These are phyloP conservation scores for Misgurnus mizolepis DNA, from an alignment of 2,113 vertebrate species.

Conservation along the genomic window DNA sequence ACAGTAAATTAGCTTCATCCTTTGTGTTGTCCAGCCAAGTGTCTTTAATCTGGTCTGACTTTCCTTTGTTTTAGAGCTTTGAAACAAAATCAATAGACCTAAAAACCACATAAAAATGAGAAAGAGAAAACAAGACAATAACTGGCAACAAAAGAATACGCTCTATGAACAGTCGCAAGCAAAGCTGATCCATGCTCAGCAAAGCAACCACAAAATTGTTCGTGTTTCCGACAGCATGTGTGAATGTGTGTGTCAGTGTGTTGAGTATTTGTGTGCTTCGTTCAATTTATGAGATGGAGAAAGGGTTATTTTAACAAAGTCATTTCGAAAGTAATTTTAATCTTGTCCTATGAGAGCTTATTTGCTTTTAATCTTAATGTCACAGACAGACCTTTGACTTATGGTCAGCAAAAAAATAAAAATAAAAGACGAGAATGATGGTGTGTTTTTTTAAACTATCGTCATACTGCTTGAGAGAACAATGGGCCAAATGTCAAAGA, in stretches of 20 bases:
- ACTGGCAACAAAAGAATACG: conserved; percentile 34
- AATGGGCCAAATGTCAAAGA: neutral
- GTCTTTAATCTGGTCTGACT: neutral
- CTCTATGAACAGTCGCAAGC: neutral
- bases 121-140: conserved; percentile 4
- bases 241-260: conserved; percentile 1
- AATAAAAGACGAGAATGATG: neutral
- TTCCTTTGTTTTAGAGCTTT: conserved; percentile 24
- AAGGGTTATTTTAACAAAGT: neutral
- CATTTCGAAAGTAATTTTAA: neutral
- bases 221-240: neutral
- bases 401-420: neutral
- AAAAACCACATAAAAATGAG: conserved; percentile 1
- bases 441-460: neutral
- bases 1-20: neutral
- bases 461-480: neutral
- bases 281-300: neutral
- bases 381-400: conserved; percentile 22
- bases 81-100: neutral
- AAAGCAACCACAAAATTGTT: conserved; percentile 5
- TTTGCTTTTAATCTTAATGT: conserved; percentile 32
- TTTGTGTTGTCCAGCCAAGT: neutral
- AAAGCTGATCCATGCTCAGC: conserved; percentile 32
- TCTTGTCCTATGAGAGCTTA: neutral
- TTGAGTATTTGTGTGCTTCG: neutral